phyloP scores from a whole-genome alignment of 2,797 vertebrate genomes.

The Sylvilagus floridanus region DNA sequence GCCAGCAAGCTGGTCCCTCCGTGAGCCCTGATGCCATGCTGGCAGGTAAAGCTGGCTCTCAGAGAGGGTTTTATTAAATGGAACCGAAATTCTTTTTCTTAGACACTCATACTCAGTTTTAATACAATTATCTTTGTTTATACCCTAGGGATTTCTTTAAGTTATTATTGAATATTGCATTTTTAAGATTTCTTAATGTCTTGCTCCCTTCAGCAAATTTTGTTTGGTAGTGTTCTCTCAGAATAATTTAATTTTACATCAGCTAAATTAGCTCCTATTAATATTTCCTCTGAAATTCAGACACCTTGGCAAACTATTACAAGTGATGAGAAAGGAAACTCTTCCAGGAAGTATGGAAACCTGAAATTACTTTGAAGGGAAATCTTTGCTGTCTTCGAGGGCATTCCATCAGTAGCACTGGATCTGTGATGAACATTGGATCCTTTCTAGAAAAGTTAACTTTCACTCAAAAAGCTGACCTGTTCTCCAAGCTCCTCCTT shows the following conservation, averaged over 20 bases:
- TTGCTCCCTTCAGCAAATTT: constrained; percentile 84
- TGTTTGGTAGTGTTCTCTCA: constrained; percentile 83
- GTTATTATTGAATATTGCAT: constrained; percentile 80
- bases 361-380: constrained; percentile 83
- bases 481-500: not conserved
- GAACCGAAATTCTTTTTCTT: constrained; percentile 71
- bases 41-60: constrained; percentile 75
- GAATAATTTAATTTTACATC: constrained; percentile 83
- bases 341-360: constrained; percentile 77
- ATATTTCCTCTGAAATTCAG: constrained; percentile 79
- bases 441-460: constrained; percentile 80
- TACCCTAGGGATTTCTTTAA: constrained; percentile 73
- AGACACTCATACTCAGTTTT: constrained; percentile 75
- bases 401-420: constrained; percentile 27
- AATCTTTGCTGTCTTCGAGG: constrained; percentile 82
- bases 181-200: constrained; percentile 79
- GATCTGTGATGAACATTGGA: not conserved
- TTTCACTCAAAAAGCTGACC: constrained; percentile 67
- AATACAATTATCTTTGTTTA: constrained; percentile 75
- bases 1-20: constrained; percentile 68
- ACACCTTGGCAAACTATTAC: constrained; percentile 74
- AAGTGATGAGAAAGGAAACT: constrained; percentile 82
- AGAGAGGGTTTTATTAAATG: constrained; percentile 75
- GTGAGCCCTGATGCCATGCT: constrained; percentile 73
- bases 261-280: constrained; percentile 85